Evolutionary conservation across 1,140 invertebrate genomes (phyloP), one percentile per base, ranked within the genome.

Genomic region (Drosophila grimshawi): DNA sequence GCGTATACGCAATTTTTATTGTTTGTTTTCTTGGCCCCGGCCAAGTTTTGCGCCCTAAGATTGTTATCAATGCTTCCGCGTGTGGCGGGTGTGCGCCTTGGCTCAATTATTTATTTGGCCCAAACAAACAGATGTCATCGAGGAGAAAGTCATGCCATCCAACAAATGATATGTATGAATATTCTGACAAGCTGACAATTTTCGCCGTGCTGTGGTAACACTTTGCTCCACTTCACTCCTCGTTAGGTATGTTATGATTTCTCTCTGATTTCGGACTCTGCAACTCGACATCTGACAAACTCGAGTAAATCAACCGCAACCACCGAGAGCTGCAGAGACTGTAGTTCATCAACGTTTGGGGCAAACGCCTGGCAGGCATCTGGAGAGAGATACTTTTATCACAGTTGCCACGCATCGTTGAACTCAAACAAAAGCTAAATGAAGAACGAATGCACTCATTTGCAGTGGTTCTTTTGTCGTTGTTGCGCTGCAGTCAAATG

Each of bases 321-420:
- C 56, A 46, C 6, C 33, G 6, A n/a, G n/a, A 52, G 11, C 62
- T 60, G 19, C 41, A 32, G 64, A n/a, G n/a, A n/a, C 19, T 55
- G 57, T 57, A 61, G 53, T 64, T 64, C 57, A 64, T 70, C 67
- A 70, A 75, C 57, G 66, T 39, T 41, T 75, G 63, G n/a, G 61
- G 74, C 39, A 51, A 55, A 41, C 41, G 53, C 55, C 67, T 62
- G 60, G 52, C 37, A 59, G 75, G 62, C 72, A 88, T 76, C 88
- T 79, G 43, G n/a, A 43, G 10, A 78, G 76, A 78, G 76, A 65
- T 78, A 82, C 86, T 88, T 86, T 86, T 86, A 86, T 86, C 83
- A 83, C 76, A 71, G 66, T 68, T 77, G 73, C 76, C 83, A 86
- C 83, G 83, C 83, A 83, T 86, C 83, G 83, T 71, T 88, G 83